phyloP scores from a whole-genome alignment of 2,888 invertebrate genomes.

The Chironomus riparius region DNA sequence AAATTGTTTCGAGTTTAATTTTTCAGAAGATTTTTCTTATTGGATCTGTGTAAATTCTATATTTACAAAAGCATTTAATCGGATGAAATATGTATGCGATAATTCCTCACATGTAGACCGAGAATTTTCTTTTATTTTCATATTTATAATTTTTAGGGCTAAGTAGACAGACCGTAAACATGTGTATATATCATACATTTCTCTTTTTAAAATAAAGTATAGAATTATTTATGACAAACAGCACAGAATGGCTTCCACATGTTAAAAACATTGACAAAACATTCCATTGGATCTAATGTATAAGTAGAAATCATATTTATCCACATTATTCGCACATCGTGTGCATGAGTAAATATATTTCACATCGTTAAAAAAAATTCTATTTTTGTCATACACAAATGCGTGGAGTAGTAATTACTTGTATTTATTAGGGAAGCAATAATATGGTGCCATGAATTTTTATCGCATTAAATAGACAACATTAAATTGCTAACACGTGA shows the following conservation, averaged over 20 bases:
- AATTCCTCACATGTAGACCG: neutral
- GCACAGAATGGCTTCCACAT: neutral
- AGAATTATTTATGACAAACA: neutral
- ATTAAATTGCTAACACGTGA: neutral
- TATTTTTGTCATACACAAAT: neutral
- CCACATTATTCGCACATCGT: no score
- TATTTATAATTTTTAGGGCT: no score
- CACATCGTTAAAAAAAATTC: neutral
- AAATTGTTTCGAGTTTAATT: no score
- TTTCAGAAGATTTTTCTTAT: neutral
- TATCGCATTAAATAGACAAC: neutral
- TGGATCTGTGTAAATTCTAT: neutral
- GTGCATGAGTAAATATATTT: neutral
- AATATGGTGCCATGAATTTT: neutral
- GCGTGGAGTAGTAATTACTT: neutral
- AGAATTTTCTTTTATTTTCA: no score
- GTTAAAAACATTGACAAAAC: neutral
- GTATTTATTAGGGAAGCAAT: neutral
- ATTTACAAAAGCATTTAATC: neutral
- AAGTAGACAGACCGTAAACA: no score
- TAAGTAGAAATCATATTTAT: no score
- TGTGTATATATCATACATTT: no score
- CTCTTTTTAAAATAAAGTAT: no score
- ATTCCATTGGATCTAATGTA: neutral
- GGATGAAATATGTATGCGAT: no score